phyloP scores from a whole-genome alignment of 2,797 vertebrate species.

The Rhinichthys osculus region DNA sequence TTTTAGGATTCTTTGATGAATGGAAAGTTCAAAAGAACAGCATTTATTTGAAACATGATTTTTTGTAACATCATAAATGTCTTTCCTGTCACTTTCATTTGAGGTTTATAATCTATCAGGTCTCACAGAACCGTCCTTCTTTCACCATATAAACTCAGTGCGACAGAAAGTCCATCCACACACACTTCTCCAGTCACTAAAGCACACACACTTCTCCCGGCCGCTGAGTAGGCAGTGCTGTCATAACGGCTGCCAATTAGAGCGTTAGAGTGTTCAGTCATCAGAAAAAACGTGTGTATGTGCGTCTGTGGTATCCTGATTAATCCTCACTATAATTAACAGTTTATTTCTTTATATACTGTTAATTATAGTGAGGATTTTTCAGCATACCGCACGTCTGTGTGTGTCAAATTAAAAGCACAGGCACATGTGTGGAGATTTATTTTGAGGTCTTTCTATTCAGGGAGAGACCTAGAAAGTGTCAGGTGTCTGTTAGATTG shows the following conservation, averaged over 20 bases:
- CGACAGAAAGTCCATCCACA: neutral
- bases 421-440: neutral
- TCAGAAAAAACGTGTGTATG: neutral
- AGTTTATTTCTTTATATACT: too few relatives aligned
- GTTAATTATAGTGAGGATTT: too few relatives aligned
- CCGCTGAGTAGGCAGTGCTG: neutral
- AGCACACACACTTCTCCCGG: neutral
- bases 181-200: too few relatives aligned
- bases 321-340: too few relatives aligned
- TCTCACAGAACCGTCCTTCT: neutral
- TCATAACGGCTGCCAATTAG: conserved; percentile 25
- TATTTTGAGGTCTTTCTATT: conserved; percentile 56
- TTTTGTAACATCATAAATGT: neutral
- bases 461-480: conserved; percentile 34
- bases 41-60: neutral
- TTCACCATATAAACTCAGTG: neutral
- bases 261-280: conserved; percentile 17
- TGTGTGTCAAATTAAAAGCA: conserved; percentile 2
- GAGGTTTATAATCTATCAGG: neutral
- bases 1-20: too few relatives aligned
- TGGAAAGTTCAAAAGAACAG: neutral
- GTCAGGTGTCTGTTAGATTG: conserved; percentile 34
- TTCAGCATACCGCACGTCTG: neutral
- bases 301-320: neutral
- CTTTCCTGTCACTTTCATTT: neutral